A percentile compares a stretch with the other conserved stretches of the same genome.
Conservation (phyloP, 2,113 vertebrate genomes). For the Sinocyclocheilus grahami region DNA sequence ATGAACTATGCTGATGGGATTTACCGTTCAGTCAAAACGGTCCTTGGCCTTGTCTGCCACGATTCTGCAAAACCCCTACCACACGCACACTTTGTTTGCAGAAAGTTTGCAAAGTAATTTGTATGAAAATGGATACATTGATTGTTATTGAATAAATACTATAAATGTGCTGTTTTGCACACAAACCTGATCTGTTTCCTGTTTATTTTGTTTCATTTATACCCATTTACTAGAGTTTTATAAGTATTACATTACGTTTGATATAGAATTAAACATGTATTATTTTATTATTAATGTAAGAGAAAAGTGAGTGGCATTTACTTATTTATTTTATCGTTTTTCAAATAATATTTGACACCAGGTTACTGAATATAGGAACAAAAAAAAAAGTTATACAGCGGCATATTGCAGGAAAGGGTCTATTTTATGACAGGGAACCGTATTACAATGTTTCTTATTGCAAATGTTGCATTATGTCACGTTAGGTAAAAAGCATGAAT, state of each 20-base stretch:
- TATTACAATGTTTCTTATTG: constrained; percentile 15
- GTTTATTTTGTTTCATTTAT: neutral
- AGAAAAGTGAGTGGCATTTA: neutral
- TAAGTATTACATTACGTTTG: neutral
- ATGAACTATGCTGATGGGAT: neutral
- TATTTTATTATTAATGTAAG: neutral
- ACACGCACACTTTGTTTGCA: neutral
- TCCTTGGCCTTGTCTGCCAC: constrained; percentile 5
- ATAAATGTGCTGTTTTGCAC: too few relatives aligned
- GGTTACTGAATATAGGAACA: neutral
- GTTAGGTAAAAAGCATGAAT: neutral
- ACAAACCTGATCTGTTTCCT: neutral
- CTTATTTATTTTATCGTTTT: neutral
- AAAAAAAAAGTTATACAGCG: neutral
- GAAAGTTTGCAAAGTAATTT: neutral
- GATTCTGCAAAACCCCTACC: constrained; percentile 4
- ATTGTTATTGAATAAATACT: too few relatives aligned
- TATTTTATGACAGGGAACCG: neutral
- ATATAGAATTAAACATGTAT: neutral
- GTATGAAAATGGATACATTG: neutral
- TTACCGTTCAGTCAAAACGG: constrained; percentile 22
- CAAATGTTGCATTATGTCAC: constrained; percentile 2
- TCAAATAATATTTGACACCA: neutral
- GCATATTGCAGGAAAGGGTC: neutral
- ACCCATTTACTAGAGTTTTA: neutral